Percentiles rank a stretch among this genome's conserved stretches.
These are phyloP conservation scores for Temnothorax ravouxi DNA, from an alignment of 2,888 invertebrate genomes.

Conservation along the genomic window DNA sequence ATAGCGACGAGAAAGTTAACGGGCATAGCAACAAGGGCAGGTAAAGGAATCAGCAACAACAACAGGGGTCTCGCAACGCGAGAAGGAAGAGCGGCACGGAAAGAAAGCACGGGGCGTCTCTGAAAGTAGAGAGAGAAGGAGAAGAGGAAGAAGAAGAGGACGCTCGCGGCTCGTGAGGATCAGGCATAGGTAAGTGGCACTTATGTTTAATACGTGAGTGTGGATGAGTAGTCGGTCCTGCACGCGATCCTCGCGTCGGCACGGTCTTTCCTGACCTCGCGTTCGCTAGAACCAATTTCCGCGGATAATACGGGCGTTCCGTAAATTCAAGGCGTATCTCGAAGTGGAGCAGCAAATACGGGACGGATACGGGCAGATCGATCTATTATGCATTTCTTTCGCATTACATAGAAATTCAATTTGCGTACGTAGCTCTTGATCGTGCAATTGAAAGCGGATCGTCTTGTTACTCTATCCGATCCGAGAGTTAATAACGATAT, in stretches of 20 bases:
- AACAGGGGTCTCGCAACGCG: constrained; percentile 49
- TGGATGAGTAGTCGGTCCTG: constrained; percentile 81
- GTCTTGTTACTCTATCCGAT: neutral
- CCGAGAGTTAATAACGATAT: neutral
- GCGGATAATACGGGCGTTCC: constrained; percentile 74
- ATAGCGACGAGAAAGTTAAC: constrained; percentile 23
- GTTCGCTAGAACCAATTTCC: constrained; percentile 82
- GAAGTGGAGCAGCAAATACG: constrained; percentile 69
- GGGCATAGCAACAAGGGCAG: constrained; percentile 64
- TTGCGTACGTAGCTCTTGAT: neutral
- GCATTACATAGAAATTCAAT: neutral
- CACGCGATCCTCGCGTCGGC: constrained; percentile 80
- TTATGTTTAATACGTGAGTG: constrained; percentile 81
- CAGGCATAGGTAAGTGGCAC: constrained; percentile 80
- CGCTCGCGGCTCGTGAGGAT: constrained; percentile 75
- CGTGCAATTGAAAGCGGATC: neutral
- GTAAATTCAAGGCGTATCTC: constrained; percentile 58
- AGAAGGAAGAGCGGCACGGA: constrained; percentile 15
- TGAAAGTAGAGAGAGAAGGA: constrained; percentile 37
- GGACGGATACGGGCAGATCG: neutral
- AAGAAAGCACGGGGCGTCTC: constrained; percentile 9
- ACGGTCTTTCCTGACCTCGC: constrained; percentile 79
- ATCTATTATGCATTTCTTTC: constrained; percentile 11
- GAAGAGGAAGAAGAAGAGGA: constrained; percentile 57
- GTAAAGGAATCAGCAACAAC: constrained; percentile 62